Evolutionary conservation across 2,797 vertebrate genomes (phyloP), one percentile per base, ranked within the genome.

Genomic region (Emys orbicularis): DNA sequence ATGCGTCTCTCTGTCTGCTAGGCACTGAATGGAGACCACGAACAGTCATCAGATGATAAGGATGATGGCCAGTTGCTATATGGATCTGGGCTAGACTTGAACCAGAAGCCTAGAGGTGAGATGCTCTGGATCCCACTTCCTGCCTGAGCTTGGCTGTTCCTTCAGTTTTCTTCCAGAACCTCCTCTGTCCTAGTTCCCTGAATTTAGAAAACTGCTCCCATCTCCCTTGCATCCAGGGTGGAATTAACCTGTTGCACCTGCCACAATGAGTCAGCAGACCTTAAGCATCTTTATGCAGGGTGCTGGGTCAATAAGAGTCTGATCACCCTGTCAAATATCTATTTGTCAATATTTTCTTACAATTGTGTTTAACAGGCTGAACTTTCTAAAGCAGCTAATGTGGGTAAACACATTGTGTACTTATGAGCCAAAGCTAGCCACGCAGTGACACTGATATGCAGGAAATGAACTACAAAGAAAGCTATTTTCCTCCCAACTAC

Each of bases 401-500:
- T 41, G 49, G 18, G 49, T 61, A 65, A 41, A 41, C 44, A 50
- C 44, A 82, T 79, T 87, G 29, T 56, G 50, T 50, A 79, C 82
- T 83, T 83, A 34, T 83, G 80, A 65, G 81, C 29, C 9, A 83
- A 56, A 79, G 54, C 80, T 59, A 83, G 85, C 82, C 56, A 54
- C 31, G 80, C 41, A 92, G 53, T 41, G 41, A 88, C 82, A 88
- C 15, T 50, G 61, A 79, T 49, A 54, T 65, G 77, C 59, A 57
- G 85, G 49, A 87, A 88, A 80, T 68, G 77, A 84, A 72, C 12
- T 12, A 68, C 57, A 80, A 81, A 88, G 76, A 52, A 88, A 81
- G 59, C 49, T 21, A 74, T 92, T 92, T 92, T 76, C 91, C 57
- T 84, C 54, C 86, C 59, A 92, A 84, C 86, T 16, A 52, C 76